Evolutionary conservation across 2,888 invertebrate species (phyloP).

Genomic region (Pristionchus entomophagus): DNA sequence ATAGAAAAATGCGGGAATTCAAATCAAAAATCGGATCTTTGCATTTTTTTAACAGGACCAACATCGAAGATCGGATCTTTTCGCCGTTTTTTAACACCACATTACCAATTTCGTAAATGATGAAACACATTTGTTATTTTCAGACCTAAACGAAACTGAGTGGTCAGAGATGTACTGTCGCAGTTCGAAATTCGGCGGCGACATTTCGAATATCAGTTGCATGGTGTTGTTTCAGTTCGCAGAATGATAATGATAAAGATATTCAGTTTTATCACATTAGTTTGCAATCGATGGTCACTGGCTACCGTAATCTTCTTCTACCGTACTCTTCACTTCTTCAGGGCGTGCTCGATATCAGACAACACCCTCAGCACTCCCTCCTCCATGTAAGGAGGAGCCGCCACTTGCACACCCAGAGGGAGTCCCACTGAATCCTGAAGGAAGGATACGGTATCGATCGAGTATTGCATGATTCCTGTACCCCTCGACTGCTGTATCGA

Average conservation of each 20-base stretch:
- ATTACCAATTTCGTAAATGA: neutral
- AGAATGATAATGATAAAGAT: neutral
- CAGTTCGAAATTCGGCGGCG: neutral
- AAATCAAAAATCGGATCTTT: too few species aligned
- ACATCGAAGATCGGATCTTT: too few species aligned
- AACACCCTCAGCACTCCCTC: slow-evolving; percentile 64
- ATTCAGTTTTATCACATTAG: too few species aligned
- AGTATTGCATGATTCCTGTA: neutral
- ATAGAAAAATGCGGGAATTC: too few species aligned
- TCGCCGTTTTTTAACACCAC: too few species aligned
- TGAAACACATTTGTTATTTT: neutral
- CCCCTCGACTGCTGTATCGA: neutral
- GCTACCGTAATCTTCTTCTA: neutral
- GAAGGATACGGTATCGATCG: neutral
- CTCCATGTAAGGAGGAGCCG: slow-evolving; percentile 68
- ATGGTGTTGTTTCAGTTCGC: neutral
- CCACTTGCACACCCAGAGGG: slow-evolving; percentile 70
- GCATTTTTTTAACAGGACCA: too few species aligned
- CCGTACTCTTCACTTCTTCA: slow-evolving; percentile 31
- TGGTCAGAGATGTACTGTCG: neutral
- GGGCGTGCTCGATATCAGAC: slow-evolving; percentile 63
- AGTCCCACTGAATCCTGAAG: slow-evolving; percentile 62
- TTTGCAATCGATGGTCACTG: neutral
- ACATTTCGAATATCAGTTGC: neutral
- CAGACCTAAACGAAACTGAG: neutral